Base-by-base conservation (phyloP, 1,140 invertebrate species). In the Bradysia coprophila region DNA sequence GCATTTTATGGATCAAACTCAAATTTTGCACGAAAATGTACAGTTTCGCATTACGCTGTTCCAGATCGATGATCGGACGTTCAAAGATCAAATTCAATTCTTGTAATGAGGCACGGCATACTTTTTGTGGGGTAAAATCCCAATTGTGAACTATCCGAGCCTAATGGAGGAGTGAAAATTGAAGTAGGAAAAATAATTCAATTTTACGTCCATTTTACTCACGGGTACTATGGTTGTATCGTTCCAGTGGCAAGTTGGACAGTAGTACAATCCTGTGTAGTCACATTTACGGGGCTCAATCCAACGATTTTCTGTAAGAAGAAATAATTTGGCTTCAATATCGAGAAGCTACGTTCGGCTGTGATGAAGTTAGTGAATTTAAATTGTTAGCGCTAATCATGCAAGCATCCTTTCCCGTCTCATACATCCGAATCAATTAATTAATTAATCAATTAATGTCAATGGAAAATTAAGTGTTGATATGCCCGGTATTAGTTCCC, bases 91-190 rank as follows among this genome's bases (percentile, higher is more conserved):
- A 43, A 15, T 51, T 45, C 1, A 61, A 57, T 40, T 72, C 64
- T 44, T 79, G 67, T 2, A 78, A 59, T 9, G 62, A 58, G 8
- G 85, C 56, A 47, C 78, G 73, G 42, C 72, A 81, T 6, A 92
- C 80, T 52, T 66, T 56, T 38, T 69, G 61, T 11, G 80, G 75
- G 28, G 80, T 73, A 66, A 92, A 91, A 59, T 95, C 90, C 92
- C 92, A 97, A 59, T 95, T 95, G 50, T 87, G 81, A 1, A 94
- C 66, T 4, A 96, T 78, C 45, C 87, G 69, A 0, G 91, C 85
- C n/a, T n/a, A n/a, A n/a, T n/a, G n/a, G n/a, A n/a, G n/a, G n/a
- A n/a, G n/a, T n/a, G n/a, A n/a, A n/a, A n/a, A n/a, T n/a, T n/a
- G n/a, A n/a, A n/a, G n/a, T n/a, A n/a, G n/a, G n/a, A n/a, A n/a